Percentiles rank a stretch among this genome's conserved stretches.
phyloP scores from a whole-genome alignment of 2,797 vertebrate genomes.

The Lerista edwardsae region DNA sequence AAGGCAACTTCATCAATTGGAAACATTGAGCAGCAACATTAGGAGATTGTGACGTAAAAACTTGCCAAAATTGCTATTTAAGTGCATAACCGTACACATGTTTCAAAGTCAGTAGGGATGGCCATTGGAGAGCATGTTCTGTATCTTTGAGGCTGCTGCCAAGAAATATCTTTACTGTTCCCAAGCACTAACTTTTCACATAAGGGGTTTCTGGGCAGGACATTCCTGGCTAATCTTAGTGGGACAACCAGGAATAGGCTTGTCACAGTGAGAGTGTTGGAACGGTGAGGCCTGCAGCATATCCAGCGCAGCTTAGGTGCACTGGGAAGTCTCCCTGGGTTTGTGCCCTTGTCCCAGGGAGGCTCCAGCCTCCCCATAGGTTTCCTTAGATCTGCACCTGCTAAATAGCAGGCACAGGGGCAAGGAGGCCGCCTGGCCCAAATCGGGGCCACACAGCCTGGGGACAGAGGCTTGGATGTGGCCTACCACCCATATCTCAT shows the following conservation, averaged over 20 bases:
- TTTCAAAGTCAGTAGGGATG: neutral
- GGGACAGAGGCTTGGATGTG: too few relatives aligned
- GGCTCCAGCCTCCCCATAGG: too few relatives aligned
- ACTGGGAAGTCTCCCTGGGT: too few relatives aligned
- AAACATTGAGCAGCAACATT: neutral
- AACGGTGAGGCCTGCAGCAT: too few relatives aligned
- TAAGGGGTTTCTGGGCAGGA: neutral
- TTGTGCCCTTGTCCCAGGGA: too few relatives aligned
- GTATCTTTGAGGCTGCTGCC: neutral
- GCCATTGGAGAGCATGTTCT: neutral
- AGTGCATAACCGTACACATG: neutral
- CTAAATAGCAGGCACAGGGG: too few relatives aligned
- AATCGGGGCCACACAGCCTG: too few relatives aligned
- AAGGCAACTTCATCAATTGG: neutral
- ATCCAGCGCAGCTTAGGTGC: too few relatives aligned
- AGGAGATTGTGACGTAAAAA: neutral
- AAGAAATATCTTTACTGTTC: neutral
- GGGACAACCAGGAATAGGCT: neutral
- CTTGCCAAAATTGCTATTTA: neutral
- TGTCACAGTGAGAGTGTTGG: neutral
- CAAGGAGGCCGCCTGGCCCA: too few relatives aligned
- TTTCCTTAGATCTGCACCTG: too few relatives aligned
- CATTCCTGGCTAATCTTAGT: neutral
- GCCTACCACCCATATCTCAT: too few relatives aligned
- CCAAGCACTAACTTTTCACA: neutral